Evolutionary conservation across 2,113 vertebrate genomes (phyloP), one percentile per base, ranked within the genome.

Genomic region (Muntiacus reevesi): DNA sequence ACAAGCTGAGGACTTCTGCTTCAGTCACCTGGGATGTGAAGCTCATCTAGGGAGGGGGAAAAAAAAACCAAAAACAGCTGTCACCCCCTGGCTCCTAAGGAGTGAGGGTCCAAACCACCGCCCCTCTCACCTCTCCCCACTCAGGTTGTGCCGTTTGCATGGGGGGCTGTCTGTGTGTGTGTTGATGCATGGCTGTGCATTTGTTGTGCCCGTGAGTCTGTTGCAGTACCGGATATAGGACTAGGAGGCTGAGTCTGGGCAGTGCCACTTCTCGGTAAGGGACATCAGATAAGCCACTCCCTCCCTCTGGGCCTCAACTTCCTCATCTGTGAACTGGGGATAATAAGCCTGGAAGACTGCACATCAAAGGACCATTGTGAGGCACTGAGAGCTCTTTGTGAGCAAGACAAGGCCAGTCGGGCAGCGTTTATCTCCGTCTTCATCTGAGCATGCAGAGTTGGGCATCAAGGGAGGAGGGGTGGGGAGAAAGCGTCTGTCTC

Each of bases 1-100:
- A 74, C 59, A 79, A 89, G 45, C 76, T 17, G 40, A 55, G 47
- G 74, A 30, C 52, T 57, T 89, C 94, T 50, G 54, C 62, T 85
- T 67, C 54, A 57, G n/a, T 94, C 83, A 95, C 95, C 96, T 78
- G 21, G n/a, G 85, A 96, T 43, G 4, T 71, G 91, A 93, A 95
- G 55, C 91, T 98, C 95, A 97, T 97, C 91, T 94, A 30, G 23
- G 47, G 50, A 71, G 50, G 13, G 21, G 27, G 74, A 1, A 25
- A 43, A 25, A 2, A 2, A 25, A 33, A 33, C 3, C 43, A 82
- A 14, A 54, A 83, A 25, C 83, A 79, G 55, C 36, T 2, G 7
- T 93, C 10, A 91, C 40, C 54, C 74, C 36, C 6, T 3, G 25
- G 59, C 28, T 12, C 9, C 36, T 74, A 36, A 57, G n/a, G 64